Conservation (phyloP, 2,113 vertebrate genomes). For the Melanerpes aurifrons region DNA sequence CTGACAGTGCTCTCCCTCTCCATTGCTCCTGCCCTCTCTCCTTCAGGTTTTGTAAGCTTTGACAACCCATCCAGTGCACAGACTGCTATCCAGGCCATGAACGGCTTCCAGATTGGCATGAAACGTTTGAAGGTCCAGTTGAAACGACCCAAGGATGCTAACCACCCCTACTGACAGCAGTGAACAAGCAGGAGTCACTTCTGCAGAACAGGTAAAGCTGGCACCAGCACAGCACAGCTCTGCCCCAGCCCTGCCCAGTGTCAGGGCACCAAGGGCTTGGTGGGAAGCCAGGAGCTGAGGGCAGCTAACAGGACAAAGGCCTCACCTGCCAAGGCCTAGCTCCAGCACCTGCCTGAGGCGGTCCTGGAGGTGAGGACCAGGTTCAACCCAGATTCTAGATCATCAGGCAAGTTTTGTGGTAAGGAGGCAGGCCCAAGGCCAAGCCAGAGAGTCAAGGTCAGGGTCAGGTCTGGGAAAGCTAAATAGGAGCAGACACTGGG, state of each 20-base stretch:
- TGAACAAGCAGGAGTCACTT: slow-evolving; percentile 74
- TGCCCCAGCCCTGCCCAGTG: background rate
- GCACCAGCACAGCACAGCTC: background rate
- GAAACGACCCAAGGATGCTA: slow-evolving; percentile 96
- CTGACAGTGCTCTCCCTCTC: background rate
- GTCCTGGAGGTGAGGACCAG: background rate
- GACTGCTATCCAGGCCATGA: slow-evolving; percentile 98
- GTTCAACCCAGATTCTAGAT: background rate
- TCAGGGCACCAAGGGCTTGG: background rate
- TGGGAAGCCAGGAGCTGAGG: background rate
- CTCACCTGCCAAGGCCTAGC: background rate
- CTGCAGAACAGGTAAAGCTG: slow-evolving; percentile 85
- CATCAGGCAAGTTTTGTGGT: background rate
- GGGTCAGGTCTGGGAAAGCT: background rate
- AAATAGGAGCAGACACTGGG: background rate
- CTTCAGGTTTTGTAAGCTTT: slow-evolving; percentile 96
- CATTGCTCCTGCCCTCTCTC: background rate
- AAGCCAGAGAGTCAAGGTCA: background rate
- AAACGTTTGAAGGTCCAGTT: slow-evolving; percentile 98
- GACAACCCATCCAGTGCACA: slow-evolving; percentile 98
- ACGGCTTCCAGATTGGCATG: slow-evolving; percentile 98
- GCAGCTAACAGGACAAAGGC: background rate
- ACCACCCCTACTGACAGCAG: slow-evolving; percentile 93
- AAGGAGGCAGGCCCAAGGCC: background rate
- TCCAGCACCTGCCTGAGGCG: background rate